Conservation (phyloP, 2,797 vertebrate species). For the Gadopsis bispinosus region DNA sequence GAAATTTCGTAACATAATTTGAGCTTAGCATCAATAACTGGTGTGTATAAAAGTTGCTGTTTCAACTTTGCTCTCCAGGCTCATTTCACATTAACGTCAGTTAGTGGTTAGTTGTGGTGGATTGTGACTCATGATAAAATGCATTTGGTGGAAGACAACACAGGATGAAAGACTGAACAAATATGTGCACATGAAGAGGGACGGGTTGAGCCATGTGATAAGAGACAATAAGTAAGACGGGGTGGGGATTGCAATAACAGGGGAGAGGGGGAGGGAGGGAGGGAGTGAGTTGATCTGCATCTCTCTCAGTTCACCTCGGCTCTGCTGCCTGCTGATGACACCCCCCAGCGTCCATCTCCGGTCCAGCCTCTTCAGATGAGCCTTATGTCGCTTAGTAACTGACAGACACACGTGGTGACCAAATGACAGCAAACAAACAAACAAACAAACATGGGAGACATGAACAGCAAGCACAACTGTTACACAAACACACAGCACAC, state of each 20-base stretch:
- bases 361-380: slow-evolving; percentile 99
- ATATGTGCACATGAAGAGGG: slow-evolving; percentile 39
- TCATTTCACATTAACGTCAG: slow-evolving; percentile 54
- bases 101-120: slow-evolving; percentile 72
- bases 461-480: slow-evolving; percentile 74
- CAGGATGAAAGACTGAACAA: slow-evolving; percentile 41
- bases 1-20: slow-evolving; percentile 53
- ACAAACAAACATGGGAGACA: slow-evolving; percentile 70
- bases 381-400: slow-evolving; percentile 99
- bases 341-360: slow-evolving; percentile 99
- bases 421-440: slow-evolving; percentile 64
- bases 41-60: slow-evolving; percentile 60
- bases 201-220: slow-evolving; percentile 65
- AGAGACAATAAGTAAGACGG: slow-evolving; percentile 45
- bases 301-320: slow-evolving; percentile 94
- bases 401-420: slow-evolving; percentile 78
- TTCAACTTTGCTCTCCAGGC: slow-evolving; percentile 60
- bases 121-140: slow-evolving; percentile 52
- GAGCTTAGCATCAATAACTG: slow-evolving; percentile 55
- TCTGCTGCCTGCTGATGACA: slow-evolving; percentile 99
- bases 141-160: slow-evolving; percentile 52
- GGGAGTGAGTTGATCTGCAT: slow-evolving; percentile 74
- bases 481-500: slow-evolving; percentile 70
- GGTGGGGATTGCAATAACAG: slow-evolving; percentile 41
- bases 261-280: slow-evolving; percentile 7